Evolutionary conservation across 2,113 vertebrate genomes (phyloP), one percentile per base, ranked within the genome.

Genomic region (Sisor rabdophorus): DNA sequence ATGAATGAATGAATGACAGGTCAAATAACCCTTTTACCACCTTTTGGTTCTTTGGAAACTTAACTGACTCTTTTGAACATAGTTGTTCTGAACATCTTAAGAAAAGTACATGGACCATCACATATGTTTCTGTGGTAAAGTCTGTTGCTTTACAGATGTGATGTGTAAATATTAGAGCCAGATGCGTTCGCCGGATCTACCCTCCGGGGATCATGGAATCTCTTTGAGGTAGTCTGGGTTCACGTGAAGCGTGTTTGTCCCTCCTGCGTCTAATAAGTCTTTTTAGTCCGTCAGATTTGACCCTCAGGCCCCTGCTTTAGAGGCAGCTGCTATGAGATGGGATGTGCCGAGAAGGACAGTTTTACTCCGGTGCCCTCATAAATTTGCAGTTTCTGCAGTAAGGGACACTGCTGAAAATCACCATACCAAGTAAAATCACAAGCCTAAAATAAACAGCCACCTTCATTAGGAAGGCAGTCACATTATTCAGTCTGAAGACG

Each of bases 361-460:
- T 75, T 75, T 75, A 65, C 60, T 55, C 30, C 22, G 65, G 19
- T 40, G 28, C 24, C 30, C 48, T 65, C 30, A 55, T 65, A 75
- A 40, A 64, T 64, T 55, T 75, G 73, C 59, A 65, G 48, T 54
- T 40, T 19, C 48, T 65, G 73, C 30, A 52, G 58, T 20, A n/a
- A 47, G 28, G 28, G 73, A 40, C 44, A 2, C 11, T 17, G 56
- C 40, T 63, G 50, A 28, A 2, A 32, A n/a, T 48, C n/a, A 10
- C 50, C n/a, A 20, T 65, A 20, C 28, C 9, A 53, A 22, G n/a
- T 26, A 9, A 15, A 55, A 30, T 65, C 50, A 44, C 48, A 22
- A 32, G n/a, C 17, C n/a, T 47, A 30, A 75, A 74, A 61, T 53
- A 64, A 75, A 75, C 24, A 53, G 59, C 20, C 60, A 36, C 73